Conservation (phyloP, 2,113 vertebrate genomes). For the Bufo gargarizans region DNA sequence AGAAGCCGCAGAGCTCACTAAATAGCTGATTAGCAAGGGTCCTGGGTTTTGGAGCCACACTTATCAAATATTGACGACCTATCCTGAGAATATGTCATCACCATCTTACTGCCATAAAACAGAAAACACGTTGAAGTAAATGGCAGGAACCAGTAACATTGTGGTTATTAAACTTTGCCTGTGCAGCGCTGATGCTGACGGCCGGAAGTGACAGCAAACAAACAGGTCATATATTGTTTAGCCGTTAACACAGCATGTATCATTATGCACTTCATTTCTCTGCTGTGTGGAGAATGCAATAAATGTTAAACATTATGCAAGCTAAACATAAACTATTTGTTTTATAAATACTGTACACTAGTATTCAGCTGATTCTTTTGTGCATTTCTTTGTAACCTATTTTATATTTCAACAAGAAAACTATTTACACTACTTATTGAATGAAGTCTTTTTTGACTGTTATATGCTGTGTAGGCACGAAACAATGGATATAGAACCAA, state of each 20-base stretch:
- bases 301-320: constrained; percentile 84
- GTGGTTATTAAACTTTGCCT: not conserved
- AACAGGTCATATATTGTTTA: not conserved
- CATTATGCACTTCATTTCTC: constrained; percentile 88
- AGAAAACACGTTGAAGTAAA: too few species aligned
- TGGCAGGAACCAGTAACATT: not conserved
- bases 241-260: constrained; percentile 76
- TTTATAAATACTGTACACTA: constrained; percentile 80
- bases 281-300: constrained; percentile 88
- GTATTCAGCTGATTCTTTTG: constrained; percentile 69
- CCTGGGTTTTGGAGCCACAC: too few species aligned
- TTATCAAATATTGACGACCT: too few species aligned
- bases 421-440: constrained; percentile 85
- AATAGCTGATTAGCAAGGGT: too few species aligned
- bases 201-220: not conserved
- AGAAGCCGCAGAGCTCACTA: too few species aligned
- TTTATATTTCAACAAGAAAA: constrained; percentile 83
- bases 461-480: not conserved
- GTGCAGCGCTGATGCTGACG: not conserved
- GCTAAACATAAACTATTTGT: constrained; percentile 81
- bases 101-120: too few species aligned
- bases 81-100: too few species aligned
- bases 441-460: constrained; percentile 67
- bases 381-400: constrained; percentile 83
- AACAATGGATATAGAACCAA: not conserved